phyloP scores from a whole-genome alignment of 2,888 invertebrate genomes.

The Ophioninae sp. region DNA sequence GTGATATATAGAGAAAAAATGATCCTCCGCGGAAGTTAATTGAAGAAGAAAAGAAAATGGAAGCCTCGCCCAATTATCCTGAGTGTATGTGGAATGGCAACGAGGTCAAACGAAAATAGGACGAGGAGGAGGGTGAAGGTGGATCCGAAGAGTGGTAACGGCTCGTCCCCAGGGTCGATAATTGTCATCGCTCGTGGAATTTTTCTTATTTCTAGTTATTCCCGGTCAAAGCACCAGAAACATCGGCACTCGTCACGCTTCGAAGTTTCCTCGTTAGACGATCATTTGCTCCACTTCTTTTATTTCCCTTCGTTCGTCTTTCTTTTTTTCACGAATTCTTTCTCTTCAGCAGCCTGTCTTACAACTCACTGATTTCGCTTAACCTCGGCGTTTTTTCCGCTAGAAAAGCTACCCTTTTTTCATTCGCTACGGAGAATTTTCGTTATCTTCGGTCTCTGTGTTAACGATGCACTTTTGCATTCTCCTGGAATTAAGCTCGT shows the following conservation, averaged over 20 bases:
- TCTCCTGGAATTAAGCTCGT: neutral
- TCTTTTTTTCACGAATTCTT: neutral
- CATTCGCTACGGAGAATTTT: neutral
- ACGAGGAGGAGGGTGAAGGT: slow-evolving; percentile 21
- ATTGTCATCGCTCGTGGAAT: slow-evolving; percentile 38
- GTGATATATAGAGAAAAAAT: too few relatives aligned
- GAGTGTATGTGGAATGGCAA: slow-evolving; percentile 22
- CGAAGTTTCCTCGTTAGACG: slow-evolving; percentile 3
- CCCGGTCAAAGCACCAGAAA: slow-evolving; percentile 30
- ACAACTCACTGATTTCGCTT: neutral
- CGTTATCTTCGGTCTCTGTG: neutral
- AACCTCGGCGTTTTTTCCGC: neutral
- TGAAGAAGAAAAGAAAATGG: slow-evolving; percentile 12
- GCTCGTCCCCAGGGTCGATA: slow-evolving; percentile 44
- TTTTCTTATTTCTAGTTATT: slow-evolving; percentile 32
- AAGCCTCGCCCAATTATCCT: slow-evolving; percentile 45
- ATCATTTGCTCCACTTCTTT: slow-evolving; percentile 4
- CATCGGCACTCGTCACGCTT: neutral
- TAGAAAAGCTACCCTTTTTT: neutral
- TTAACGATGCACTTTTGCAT: neutral
- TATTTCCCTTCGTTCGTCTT: neutral
- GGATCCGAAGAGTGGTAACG: neutral
- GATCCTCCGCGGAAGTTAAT: neutral
- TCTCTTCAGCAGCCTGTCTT: neutral
- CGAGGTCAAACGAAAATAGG: slow-evolving; percentile 46